Evolutionary conservation across 2,888 invertebrate species (phyloP).

Genomic region (Dolichopus griseipennis): DNA sequence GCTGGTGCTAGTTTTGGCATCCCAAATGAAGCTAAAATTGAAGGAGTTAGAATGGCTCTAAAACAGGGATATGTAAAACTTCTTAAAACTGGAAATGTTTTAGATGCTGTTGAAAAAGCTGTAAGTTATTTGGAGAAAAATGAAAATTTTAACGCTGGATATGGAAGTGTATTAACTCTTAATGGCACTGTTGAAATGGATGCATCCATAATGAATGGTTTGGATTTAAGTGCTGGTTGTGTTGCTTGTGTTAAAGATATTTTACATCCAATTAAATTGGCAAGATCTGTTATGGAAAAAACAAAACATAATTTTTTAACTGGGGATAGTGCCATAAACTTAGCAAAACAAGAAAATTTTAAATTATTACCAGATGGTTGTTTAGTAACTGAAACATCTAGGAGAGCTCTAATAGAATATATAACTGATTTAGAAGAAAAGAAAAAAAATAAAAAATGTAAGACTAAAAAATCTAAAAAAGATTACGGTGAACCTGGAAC

Average conservation of each 20-base stretch:
- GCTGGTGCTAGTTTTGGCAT: constrained; percentile 63
- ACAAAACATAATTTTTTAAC: constrained; percentile 66
- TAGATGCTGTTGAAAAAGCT: constrained; percentile 71
- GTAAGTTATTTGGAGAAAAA: constrained; percentile 66
- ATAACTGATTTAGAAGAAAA: constrained; percentile 22
- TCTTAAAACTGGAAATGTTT: constrained; percentile 45
- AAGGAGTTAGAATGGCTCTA: constrained; percentile 57
- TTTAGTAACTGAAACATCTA: constrained; percentile 57
- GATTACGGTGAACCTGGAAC: constrained; percentile 57
- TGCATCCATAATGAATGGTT: constrained; percentile 73
- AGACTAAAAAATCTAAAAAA: not conserved
- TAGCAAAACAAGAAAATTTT: constrained; percentile 54
- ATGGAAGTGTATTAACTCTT: constrained; percentile 67
- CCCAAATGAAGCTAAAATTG: constrained; percentile 51
- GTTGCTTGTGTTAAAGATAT: constrained; percentile 68
- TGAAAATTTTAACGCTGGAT: constrained; percentile 72
- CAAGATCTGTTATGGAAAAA: constrained; percentile 64
- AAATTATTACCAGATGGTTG: constrained; percentile 52
- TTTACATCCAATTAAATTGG: constrained; percentile 65
- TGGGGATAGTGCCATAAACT: constrained; percentile 62
- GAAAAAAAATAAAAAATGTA: not conserved
- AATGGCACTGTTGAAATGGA: constrained; percentile 77
- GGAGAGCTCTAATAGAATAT: constrained; percentile 48
- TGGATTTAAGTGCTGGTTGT: constrained; percentile 57
- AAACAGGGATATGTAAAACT: constrained; percentile 52